Evolutionary conservation across 2,797 vertebrate species (phyloP).

Genomic region (Chrosomus eos): DNA sequence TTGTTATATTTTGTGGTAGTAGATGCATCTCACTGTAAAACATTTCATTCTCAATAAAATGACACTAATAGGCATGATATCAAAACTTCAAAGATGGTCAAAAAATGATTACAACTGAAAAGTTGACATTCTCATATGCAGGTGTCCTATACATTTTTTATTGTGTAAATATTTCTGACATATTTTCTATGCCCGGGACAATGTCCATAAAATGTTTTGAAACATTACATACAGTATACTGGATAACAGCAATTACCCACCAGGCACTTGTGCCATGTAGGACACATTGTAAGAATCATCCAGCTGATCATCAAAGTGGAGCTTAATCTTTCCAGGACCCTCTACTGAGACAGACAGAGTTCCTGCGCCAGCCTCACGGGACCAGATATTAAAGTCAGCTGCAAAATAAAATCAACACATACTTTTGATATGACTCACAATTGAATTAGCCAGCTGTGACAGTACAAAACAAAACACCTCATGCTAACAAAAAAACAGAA

Average conservation of each 20-base stretch:
- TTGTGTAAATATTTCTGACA: neutral
- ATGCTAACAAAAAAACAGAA: neutral
- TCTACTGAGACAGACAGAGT: slow-evolving; percentile 80
- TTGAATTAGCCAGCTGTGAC: neutral
- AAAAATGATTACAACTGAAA: neutral
- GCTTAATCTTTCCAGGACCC: slow-evolving; percentile 82
- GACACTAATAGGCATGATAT: neutral
- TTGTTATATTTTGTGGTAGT: neutral
- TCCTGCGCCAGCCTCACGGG: slow-evolving; percentile 79
- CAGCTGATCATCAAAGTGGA: slow-evolving; percentile 80
- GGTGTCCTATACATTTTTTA: neutral
- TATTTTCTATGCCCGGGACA: neutral
- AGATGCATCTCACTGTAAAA: neutral
- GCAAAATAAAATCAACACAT: slow-evolving; percentile 23
- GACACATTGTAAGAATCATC: slow-evolving; percentile 81
- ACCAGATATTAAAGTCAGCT: slow-evolving; percentile 85
- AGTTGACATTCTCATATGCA: neutral
- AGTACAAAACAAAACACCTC: neutral
- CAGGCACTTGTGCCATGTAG: slow-evolving; percentile 80
- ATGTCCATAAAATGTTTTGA: neutral
- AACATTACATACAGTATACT: neutral
- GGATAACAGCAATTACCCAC: slow-evolving; percentile 54
- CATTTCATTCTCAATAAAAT: neutral
- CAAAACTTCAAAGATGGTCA: neutral
- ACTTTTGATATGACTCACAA: neutral